A percentile compares a stretch with the other conserved stretches of the same genome.
These are phyloP conservation scores for Tenebrio molitor DNA, from an alignment of 1,140 invertebrate genomes.

Conservation along the genomic window DNA sequence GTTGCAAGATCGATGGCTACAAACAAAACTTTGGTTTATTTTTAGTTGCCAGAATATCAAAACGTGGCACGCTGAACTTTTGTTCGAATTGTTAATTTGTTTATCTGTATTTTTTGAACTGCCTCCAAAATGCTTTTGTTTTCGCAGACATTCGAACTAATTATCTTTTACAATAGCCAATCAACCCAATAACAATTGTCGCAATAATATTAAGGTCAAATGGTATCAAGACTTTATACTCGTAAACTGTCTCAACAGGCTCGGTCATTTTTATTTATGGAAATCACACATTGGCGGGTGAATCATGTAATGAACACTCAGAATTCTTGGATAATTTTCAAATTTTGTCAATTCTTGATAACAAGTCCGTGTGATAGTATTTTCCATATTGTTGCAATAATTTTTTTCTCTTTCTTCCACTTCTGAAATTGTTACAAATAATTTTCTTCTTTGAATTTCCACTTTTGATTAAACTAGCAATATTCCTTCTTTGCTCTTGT, in stretches of 20 bases:
- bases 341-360: background rate
- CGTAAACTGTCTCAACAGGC: background rate
- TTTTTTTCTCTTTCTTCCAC: too few relatives aligned
- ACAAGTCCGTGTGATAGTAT: too few relatives aligned
- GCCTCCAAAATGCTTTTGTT: background rate
- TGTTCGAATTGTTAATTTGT: background rate
- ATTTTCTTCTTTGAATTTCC: too few relatives aligned
- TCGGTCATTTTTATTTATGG: constrained; percentile 31
- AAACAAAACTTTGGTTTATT: constrained; percentile 24
- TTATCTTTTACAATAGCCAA: background rate
- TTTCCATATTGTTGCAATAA: too few relatives aligned
- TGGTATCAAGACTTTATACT: constrained; percentile 12
- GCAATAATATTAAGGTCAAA: constrained; percentile 27
- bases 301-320: background rate
- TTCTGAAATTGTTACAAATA: too few relatives aligned
- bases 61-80: background rate
- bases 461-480: too few relatives aligned
- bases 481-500: too few relatives aligned
- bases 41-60: constrained; percentile 5
- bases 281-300: constrained; percentile 12
- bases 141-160: background rate
- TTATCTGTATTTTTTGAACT: background rate
- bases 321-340: background rate
- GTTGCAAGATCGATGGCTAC: constrained; percentile 13
- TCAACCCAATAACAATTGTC: constrained; percentile 1